Evolutionary conservation across 2,113 vertebrate species (phyloP).

Genomic region (Scopus umbretta): DNA sequence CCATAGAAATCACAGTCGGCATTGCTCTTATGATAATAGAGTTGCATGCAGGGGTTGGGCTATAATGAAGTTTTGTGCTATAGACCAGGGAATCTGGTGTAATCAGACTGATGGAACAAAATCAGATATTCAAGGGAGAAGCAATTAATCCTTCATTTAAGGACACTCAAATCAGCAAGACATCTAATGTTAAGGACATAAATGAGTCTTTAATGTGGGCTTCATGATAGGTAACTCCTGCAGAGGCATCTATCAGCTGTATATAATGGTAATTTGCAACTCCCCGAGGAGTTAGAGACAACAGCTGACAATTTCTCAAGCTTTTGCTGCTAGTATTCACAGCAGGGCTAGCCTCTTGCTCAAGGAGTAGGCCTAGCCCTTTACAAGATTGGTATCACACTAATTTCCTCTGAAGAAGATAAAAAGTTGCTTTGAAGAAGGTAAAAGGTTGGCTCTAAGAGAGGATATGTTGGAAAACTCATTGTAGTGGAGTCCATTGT

Average conservation of each 20-base stretch:
- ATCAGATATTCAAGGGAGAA: constrained; percentile 9
- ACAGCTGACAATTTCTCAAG: neutral
- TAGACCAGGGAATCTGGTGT: constrained; percentile 22
- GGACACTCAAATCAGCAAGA: constrained; percentile 36
- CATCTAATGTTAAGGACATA: constrained; percentile 14
- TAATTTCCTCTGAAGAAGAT: neutral
- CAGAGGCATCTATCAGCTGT: constrained; percentile 24
- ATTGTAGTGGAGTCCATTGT: too few relatives aligned
- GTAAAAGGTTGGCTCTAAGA: neutral
- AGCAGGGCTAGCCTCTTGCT: neutral
- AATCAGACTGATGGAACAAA: constrained; percentile 52
- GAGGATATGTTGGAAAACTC: neutral
- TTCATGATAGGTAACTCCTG: constrained; percentile 35
- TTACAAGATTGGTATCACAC: neutral
- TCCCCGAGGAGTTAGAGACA: neutral
- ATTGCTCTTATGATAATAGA: constrained; percentile 47
- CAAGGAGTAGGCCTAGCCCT: neutral
- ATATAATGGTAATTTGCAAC: neutral
- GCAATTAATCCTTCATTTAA: constrained; percentile 56
- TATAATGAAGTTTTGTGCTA: constrained; percentile 45
- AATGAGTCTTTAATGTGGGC: constrained; percentile 37
- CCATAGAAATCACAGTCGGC: neutral
- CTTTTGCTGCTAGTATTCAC: neutral
- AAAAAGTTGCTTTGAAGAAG: neutral
- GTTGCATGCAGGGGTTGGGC: constrained; percentile 11